Percentiles rank a stretch among this genome's conserved stretches.
These are phyloP conservation scores for Xanthorhoe spadicearia DNA, from an alignment of 2,888 invertebrate species.

Conservation along the genomic window DNA sequence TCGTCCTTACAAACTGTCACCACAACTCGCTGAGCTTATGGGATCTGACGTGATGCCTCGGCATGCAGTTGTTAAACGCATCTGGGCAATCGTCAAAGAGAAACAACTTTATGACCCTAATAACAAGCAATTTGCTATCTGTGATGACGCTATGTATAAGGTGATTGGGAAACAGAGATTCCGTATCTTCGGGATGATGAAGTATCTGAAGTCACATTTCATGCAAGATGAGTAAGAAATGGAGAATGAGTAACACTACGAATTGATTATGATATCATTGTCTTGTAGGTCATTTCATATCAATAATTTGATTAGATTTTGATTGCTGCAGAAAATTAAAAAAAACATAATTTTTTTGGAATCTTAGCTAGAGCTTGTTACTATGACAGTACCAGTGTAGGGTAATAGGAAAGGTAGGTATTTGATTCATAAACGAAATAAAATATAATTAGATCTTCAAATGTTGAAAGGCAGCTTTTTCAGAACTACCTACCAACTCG, in stretches of 20 bases:
- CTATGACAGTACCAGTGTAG: no score
- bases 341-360: not conserved
- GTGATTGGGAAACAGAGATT: slow-evolving; percentile 97
- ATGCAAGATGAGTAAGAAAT: slow-evolving; percentile 57
- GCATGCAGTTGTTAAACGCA: slow-evolving; percentile 94
- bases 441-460: not conserved
- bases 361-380: not conserved
- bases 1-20: slow-evolving; percentile 92
- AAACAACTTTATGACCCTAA: slow-evolving; percentile 95
- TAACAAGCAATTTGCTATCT: slow-evolving; percentile 97
- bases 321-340: not conserved
- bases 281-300: not conserved
- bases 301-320: not conserved
- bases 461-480: not conserved
- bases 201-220: slow-evolving; percentile 96
- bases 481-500: not conserved
- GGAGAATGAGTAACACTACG: not conserved
- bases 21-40: slow-evolving; percentile 92
- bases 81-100: slow-evolving; percentile 96
- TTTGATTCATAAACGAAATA: not conserved
- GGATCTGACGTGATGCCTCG: slow-evolving; percentile 93
- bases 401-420: no score
- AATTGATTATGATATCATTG: not conserved
- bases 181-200: slow-evolving; percentile 98
- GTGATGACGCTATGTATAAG: slow-evolving; percentile 94